Evolutionary conservation across 2,113 vertebrate genomes (phyloP).

Genomic region (Pardalotus punctatus): DNA sequence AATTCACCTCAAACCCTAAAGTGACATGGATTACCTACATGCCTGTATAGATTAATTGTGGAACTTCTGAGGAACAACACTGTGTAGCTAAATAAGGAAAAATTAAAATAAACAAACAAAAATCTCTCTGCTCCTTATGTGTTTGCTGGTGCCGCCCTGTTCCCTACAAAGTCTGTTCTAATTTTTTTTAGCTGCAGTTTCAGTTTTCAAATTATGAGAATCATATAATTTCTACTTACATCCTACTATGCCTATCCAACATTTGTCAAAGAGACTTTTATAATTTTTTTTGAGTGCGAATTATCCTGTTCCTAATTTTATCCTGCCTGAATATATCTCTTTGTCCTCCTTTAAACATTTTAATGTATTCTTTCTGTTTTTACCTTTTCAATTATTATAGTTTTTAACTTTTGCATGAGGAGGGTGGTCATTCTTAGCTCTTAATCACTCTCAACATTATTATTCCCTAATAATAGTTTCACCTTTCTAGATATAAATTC

Average conservation of each 20-base stretch:
- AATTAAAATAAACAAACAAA: neutral
- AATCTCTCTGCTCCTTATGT: neutral
- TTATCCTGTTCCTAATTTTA: neutral
- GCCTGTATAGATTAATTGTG: neutral
- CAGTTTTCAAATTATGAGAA: neutral
- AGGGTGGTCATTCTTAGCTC: neutral
- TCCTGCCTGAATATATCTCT: neutral
- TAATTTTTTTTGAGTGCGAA: neutral
- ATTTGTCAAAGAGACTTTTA: neutral
- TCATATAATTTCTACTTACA: neutral
- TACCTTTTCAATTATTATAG: neutral
- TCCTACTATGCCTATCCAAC: neutral
- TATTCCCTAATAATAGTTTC: neutral
- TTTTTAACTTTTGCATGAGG: neutral
- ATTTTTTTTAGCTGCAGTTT: neutral
- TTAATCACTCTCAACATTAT: neutral
- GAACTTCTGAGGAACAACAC: neutral
- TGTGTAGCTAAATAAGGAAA: neutral
- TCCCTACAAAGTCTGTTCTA: neutral
- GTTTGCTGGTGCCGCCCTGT: neutral
- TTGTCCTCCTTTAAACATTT: neutral
- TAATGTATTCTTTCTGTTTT: neutral
- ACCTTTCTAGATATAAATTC: neutral
- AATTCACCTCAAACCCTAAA: neutral
- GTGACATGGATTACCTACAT: neutral